Percentiles rank a stretch among this genome's conserved stretches.
Evolutionary conservation across 1,140 invertebrate species (phyloP).

Genomic region (Pemphigus obesinymphae): DNA sequence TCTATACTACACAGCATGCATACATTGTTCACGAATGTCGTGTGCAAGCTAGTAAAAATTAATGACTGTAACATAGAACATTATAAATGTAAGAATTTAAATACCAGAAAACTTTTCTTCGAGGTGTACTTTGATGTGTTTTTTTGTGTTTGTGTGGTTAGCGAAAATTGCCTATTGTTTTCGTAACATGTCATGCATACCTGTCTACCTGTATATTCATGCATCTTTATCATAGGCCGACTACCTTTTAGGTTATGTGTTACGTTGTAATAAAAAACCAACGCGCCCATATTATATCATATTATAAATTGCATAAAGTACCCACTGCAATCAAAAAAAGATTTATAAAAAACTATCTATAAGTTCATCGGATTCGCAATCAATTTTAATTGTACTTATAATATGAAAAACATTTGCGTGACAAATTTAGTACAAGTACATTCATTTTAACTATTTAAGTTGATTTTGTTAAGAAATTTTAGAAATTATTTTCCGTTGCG

Average conservation of each 20-base stretch:
- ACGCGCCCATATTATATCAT: background rate
- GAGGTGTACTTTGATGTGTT: conserved; percentile 23
- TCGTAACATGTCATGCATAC: conserved; percentile 3
- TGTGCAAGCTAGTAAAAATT: conserved; percentile 19
- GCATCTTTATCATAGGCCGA: background rate
- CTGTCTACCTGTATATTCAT: background rate
- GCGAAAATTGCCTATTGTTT: conserved; percentile 28
- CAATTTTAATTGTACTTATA: too few species aligned
- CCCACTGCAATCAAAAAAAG: background rate
- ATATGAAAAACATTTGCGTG: too few species aligned
- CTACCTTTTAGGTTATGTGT: background rate
- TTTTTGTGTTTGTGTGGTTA: background rate
- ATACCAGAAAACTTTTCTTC: conserved; percentile 8
- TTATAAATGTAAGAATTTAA: conserved; percentile 3
- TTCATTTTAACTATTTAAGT: too few species aligned
- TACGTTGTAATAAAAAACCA: background rate
- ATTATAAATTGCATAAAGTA: background rate
- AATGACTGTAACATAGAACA: background rate
- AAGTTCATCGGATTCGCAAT: too few species aligned
- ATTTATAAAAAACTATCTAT: too few species aligned
- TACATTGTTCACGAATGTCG: conserved; percentile 28
- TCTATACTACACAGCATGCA: background rate
- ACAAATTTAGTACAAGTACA: too few species aligned
- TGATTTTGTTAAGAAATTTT: too few species aligned
- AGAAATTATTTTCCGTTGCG: too few species aligned